Base-by-base conservation (phyloP, 1,140 invertebrate species). In the Melitaea cinxia region DNA sequence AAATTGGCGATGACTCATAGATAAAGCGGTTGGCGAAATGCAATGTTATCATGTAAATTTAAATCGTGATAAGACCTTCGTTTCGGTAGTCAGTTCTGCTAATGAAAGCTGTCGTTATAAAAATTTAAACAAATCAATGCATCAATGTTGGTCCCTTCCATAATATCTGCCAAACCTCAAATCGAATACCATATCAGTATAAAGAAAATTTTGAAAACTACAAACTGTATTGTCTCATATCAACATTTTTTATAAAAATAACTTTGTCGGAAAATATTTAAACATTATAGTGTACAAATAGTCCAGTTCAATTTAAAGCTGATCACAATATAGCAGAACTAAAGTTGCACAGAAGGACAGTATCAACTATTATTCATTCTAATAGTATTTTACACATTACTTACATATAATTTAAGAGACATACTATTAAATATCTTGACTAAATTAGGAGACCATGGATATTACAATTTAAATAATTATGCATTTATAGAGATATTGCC, bases 391-490 rank as follows among this genome's bases (percentile, higher is more conserved):
- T 85, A 84, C 68, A 82, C 65, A 80, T 83, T 85, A 84, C 84
- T 89, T 91, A 89, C 64, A 83, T 62, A 75, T 83, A 82, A 80
- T 80, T 75, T 57, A 90, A 87, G 86, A 91, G 88, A 91, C 85
- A 80, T 80, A 88, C 88, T 91, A 91, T 88, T 89, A 84, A 85
- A 89, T 88, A 89, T 86, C 76, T 91, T 89, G 87, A 89, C 87
- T 89, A 89, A 73, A 80, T 89, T 87, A 88, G 85, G 87, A 89
- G 87, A 89, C 89, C 87, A 88, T 68, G 72, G 82, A 88, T 89
- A 88, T 83, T 86, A 89, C 76, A 84, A 72, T 83, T 88, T 85
- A 84, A 82, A 88, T 89, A n/a, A n/a, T n/a, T n/a, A 88, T 88
- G 82, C 80, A 85, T 83, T 79, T 82, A 88, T 87, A 88, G 83